Base-by-base conservation (phyloP, 2,888 invertebrate species). In the Eupithecia pulchellata region DNA sequence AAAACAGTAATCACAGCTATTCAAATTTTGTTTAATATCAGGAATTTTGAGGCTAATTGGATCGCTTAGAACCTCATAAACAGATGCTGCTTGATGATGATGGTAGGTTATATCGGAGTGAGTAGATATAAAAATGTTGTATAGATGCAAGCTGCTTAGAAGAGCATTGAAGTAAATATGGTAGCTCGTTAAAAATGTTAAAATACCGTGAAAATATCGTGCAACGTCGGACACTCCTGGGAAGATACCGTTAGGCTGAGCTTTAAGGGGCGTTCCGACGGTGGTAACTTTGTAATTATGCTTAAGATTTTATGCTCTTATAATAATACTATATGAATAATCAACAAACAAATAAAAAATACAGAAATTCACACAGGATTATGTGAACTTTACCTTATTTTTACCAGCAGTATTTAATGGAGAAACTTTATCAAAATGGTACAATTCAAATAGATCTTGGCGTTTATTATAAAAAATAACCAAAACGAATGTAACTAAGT, bases 171-270 rank as follows among this genome's bases (percentile, higher is more conserved):
- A 91, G 90, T 91, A 91, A 91, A 90, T 89, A 90, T 87, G 88
- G 87, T 78, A 86, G 87, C 92, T 93, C 93, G 93, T 94, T 94
- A 94, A 93, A 93, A 89, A 90, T 92, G 93, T 92, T 92, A 92
- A 94, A 94, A 93, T 90, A 92, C 92, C 93, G 93, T 94, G 89
- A 93, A 73, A 93, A 93, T 91, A 91, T 91, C 86, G 84, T 87
- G 88, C 88, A 83, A 87, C 90, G 88, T 83, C 87, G 91, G 89
- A 90, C 88, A 90, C 91, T 90, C 90, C 71, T 74, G 91, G 88
- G 91, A 79, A 78, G 80, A 80, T 81, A 78, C 77, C 80, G 79
- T 81, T 79, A 80, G 81, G 79, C 79, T 71, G 68, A 72, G 72
- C 64, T 65, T 71, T 76, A 79, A 87, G 85, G 86, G 85, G 84